These are phyloP conservation scores for Aromia moschata DNA, from an alignment of 2,888 invertebrate species.

Conservation along the genomic window DNA sequence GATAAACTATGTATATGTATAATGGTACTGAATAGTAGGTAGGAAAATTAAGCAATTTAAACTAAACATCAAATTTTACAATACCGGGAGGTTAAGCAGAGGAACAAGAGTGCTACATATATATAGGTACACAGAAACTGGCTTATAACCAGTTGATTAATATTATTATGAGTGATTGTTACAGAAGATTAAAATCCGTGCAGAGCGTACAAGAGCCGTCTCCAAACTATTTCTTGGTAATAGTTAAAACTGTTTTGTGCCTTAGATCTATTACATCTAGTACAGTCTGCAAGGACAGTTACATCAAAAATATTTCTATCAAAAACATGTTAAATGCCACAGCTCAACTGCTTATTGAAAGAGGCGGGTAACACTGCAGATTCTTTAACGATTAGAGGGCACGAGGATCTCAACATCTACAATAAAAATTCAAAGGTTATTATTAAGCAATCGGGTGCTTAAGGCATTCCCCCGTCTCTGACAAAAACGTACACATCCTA, in stretches of 20 bases:
- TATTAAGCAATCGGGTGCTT: constrained; percentile 46
- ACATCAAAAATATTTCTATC: constrained; percentile 60
- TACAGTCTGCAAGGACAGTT: constrained; percentile 43
- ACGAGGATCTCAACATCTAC: constrained; percentile 58
- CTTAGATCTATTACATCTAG: constrained; percentile 27
- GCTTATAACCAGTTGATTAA: constrained; percentile 33
- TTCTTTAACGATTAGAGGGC: constrained; percentile 52
- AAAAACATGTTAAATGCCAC: constrained; percentile 60
- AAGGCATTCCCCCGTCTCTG: constrained; percentile 40
- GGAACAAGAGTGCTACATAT: constrained; percentile 59
- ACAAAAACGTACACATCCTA: constrained; percentile 46
- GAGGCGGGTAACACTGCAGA: constrained; percentile 58
- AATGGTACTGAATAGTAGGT: constrained; percentile 44
- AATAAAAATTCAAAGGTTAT: constrained; percentile 54
- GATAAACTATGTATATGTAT: constrained; percentile 51
- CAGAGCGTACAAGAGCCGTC: constrained; percentile 37
- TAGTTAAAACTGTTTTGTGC: constrained; percentile 35
- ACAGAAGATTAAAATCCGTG: constrained; percentile 53
- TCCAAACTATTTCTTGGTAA: constrained; percentile 28
- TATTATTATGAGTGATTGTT: constrained; percentile 55
- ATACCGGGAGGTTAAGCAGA: constrained; percentile 60
- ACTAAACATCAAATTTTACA: constrained; percentile 29
- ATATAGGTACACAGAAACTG: constrained; percentile 51
- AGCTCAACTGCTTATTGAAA: constrained; percentile 58
- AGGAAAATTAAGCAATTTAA: constrained; percentile 39